Base-by-base conservation (phyloP, 2,888 invertebrate genomes). In the Cantharis lateralis region DNA sequence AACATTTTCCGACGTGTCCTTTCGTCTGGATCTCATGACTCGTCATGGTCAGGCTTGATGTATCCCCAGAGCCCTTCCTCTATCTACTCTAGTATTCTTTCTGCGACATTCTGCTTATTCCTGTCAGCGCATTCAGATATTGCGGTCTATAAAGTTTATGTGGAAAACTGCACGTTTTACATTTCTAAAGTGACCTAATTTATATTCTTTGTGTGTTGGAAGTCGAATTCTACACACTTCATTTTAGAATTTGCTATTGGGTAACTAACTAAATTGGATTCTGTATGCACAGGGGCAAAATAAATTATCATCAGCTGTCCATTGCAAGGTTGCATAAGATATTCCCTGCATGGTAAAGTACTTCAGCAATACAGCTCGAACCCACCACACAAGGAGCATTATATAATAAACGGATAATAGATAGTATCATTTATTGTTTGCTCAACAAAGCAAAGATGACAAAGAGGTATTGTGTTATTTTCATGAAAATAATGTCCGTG, bases 391-490 rank as follows among this genome's bases (percentile, higher is more conserved):
- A 79, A 78, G 72, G 74, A 73, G 71, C 76, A 71, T 78, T 78
- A 75, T 79, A 72, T 68, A 71, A 72, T 78, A 82, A 80, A 75
- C 80, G 78, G 76, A 82, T 81, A 83, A 82, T 82, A 82, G 83
- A 83, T 82, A 81, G 81, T 82, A 82, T 83, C 82, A 82, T 82
- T 83, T 83, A 83, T 83, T 83, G 81, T 83, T 82, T 81, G 81
- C 80, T 76, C 80, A 82, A 82, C 82, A 82, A 82, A 80, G 81
- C 81, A 75, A 82, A 81, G 82, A 82, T 81, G 82, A 83, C 82
- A 82, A 83, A 81, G 81, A 81, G 82, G 79, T 78, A 81, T 81
- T 82, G 82, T 81, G 82, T 80, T 81, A 81, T 82, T 82, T 81
- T 82, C 82, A 80, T 80, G 81, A 80, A 83, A 82, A 80, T 79